Conservation (phyloP, 2,113 vertebrate species). For the Corythornis vintsioides region DNA sequence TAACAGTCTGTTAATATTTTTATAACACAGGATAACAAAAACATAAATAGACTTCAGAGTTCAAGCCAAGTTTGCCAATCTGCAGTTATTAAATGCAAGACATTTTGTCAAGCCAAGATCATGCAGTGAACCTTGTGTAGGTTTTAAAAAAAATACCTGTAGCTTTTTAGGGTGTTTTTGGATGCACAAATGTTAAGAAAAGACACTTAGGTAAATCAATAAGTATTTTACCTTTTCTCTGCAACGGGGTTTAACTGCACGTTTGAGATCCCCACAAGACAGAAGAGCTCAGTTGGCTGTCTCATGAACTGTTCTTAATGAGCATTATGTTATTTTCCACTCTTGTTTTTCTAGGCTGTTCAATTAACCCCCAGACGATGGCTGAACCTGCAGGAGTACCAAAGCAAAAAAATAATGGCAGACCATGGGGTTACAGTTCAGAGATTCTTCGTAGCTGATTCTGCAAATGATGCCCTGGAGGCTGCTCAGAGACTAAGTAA, state of each 20-base stretch:
- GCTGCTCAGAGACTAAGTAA: constrained; percentile 94
- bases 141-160: background rate
- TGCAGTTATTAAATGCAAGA: background rate
- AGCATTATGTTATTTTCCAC: constrained; percentile 29
- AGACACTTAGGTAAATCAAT: constrained; percentile 11
- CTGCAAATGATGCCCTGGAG: constrained; percentile 88
- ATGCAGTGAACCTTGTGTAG: background rate
- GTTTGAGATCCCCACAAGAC: background rate
- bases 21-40: background rate
- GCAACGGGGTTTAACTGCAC: background rate
- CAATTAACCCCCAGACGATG: constrained; percentile 87
- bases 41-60: background rate
- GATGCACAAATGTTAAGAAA: background rate
- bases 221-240: background rate
- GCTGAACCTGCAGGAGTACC: constrained; percentile 98
- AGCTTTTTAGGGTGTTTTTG: background rate
- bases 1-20: background rate
- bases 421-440: constrained; percentile 93
- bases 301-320: constrained; percentile 61
- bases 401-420: constrained; percentile 99
- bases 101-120: background rate
- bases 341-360: constrained; percentile 74
- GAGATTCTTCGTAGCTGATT: constrained; percentile 92
- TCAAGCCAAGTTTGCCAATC: background rate
- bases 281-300: background rate